Base-by-base conservation (phyloP, 2,888 invertebrate species). In the Trimorus sp. region DNA sequence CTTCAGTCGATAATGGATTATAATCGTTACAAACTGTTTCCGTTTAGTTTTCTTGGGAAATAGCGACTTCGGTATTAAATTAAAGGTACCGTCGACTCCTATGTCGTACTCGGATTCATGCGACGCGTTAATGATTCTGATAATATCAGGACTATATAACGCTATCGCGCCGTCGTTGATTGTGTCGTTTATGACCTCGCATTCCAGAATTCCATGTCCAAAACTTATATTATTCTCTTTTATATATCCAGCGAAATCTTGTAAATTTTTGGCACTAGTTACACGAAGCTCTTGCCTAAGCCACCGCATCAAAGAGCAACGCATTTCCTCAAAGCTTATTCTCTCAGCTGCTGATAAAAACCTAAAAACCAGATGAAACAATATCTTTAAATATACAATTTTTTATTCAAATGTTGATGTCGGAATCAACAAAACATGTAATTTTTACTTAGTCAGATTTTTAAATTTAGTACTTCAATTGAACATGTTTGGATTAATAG, bases 111-210 rank as follows among this genome's bases (percentile, higher is more conserved):
- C 5, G 4, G 6, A 36, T 54, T 54, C 54, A 7, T 26, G 54
- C 7, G 54, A 54, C 14, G 8, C n/a, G 37, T 54, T 54, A 4
- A 54, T 36, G 5, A 54, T 54, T 1, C 37, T 12, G 12, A 54
- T 54, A 6, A 65, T 53, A 14, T 65, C 16, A 8, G 65, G 65
- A 38, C 15, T 38, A n/a, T 15, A 65, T 7, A 65, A 14, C 3
- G 12, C 65, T 15, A 40, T 14, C n/a, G 53, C 12, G 12, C 5
- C 16, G 8, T 53, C 14, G 7, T 36, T 14, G 1, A n/a, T n/a
- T n/a, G 14, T 8, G 2, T 62, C 62, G n/a, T 38, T 16, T 26
- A 65, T 0, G 7, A 65, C 12, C 14, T 65, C 51, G 11, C 12
- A 7, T 38, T 65, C 15, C 16, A 65, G 38, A 1, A 15, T 16